Evolutionary conservation across 2,888 invertebrate genomes (phyloP).

Genomic region (Nebria salina): DNA sequence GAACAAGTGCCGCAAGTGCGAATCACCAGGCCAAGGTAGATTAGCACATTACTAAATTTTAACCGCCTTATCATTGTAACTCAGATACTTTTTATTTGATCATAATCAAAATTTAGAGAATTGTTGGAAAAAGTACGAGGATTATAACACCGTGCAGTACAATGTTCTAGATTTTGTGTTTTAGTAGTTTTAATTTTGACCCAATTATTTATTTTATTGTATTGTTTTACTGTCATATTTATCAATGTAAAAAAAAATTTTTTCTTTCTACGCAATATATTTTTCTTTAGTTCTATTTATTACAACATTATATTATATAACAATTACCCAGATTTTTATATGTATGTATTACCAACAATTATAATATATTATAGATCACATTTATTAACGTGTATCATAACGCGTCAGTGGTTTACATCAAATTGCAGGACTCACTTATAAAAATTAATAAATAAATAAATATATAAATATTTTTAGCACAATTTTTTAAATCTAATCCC

Average conservation of each 20-base stretch:
- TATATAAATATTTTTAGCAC: no score
- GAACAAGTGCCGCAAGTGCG: not conserved
- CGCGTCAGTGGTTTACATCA: no score
- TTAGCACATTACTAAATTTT: not conserved
- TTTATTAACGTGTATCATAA: not conserved
- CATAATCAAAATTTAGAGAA: not conserved
- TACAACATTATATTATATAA: not conserved
- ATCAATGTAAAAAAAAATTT: not conserved
- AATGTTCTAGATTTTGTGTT: not conserved
- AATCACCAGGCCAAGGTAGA: not conserved
- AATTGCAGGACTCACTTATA: no score
- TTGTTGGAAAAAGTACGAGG: not conserved
- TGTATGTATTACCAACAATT: not conserved
- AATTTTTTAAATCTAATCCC: slow-evolving; percentile 6
- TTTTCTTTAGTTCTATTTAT: not conserved
- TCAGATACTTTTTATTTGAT: not conserved
- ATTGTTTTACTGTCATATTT: not conserved
- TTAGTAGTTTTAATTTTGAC: not conserved
- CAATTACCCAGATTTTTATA: not conserved
- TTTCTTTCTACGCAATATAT: not conserved
- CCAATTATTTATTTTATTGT: not conserved
- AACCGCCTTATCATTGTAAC: not conserved
- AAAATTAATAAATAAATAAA: no score
- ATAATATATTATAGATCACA: not conserved
- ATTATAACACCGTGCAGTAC: not conserved